Evolutionary conservation across 2,888 invertebrate genomes (phyloP).

Genomic region (Notodonta ziczac): DNA sequence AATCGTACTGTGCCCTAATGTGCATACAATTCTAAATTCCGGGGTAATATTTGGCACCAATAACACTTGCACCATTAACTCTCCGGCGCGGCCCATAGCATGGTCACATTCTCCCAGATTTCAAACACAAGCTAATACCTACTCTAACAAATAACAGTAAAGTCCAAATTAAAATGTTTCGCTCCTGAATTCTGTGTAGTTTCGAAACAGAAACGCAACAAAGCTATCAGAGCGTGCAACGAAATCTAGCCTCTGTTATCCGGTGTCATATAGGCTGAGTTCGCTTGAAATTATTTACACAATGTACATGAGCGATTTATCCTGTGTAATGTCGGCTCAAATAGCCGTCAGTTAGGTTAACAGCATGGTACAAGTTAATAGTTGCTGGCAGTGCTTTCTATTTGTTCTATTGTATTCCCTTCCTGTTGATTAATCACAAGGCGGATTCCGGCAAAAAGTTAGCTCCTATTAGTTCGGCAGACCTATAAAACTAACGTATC

Average conservation of each 20-base stretch:
- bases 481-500: not conserved
- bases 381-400: slow-evolving; percentile 71
- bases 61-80: slow-evolving; percentile 79
- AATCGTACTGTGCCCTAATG: slow-evolving; percentile 34
- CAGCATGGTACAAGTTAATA: slow-evolving; percentile 24
- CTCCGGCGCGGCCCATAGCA: slow-evolving; percentile 57
- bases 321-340: slow-evolving; percentile 70
- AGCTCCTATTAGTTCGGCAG: slow-evolving; percentile 7
- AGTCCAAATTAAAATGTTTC: slow-evolving; percentile 36
- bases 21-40: slow-evolving; percentile 51
- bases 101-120: slow-evolving; percentile 42
- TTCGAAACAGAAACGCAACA: slow-evolving; percentile 9
- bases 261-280: slow-evolving; percentile 14
- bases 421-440: slow-evolving; percentile 63
- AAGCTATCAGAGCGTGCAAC: slow-evolving; percentile 7
- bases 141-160: slow-evolving; percentile 43
- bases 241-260: slow-evolving; percentile 18
- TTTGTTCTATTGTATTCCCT: slow-evolving; percentile 63
- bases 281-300: slow-evolving; percentile 20
- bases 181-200: slow-evolving; percentile 19
- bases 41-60: slow-evolving; percentile 74
- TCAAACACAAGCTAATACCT: slow-evolving; percentile 33
- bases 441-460: slow-evolving; percentile 56
- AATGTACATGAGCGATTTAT: slow-evolving; percentile 60
- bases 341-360: slow-evolving; percentile 78